Percentiles rank a stretch among this genome's conserved stretches.
These are phyloP conservation scores for Stratiolaelaps scimitus DNA, from an alignment of 1,140 invertebrate species.

Conservation along the genomic window DNA sequence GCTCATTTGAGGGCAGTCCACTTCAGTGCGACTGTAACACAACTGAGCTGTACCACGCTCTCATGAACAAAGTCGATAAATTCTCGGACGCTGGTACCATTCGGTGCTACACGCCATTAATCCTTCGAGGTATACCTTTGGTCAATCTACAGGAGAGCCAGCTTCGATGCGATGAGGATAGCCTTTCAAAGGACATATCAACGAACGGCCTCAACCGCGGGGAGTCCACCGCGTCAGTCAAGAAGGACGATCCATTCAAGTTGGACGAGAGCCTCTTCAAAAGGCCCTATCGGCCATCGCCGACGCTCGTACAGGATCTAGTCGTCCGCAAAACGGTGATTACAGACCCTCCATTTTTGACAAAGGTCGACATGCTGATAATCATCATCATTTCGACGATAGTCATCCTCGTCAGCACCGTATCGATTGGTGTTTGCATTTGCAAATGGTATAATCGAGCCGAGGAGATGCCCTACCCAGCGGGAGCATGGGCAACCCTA, in stretches of 20 bases:
- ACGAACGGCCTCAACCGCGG: not conserved
- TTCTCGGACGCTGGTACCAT: constrained; percentile 47
- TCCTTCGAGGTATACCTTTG: constrained; percentile 29
- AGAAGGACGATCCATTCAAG: not conserved
- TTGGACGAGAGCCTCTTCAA: constrained; percentile 17
- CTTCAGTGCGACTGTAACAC: constrained; percentile 67
- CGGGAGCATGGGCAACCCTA: constrained; percentile 53
- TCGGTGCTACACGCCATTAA: constrained; percentile 58
- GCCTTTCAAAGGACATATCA: not conserved
- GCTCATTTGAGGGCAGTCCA: constrained; percentile 60
- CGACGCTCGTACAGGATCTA: constrained; percentile 8
- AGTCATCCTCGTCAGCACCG: constrained; percentile 8
- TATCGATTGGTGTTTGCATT: constrained; percentile 27
- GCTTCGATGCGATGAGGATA: constrained; percentile 14
- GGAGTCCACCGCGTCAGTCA: not conserved
- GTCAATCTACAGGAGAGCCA: constrained; percentile 19
- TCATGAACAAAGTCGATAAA: constrained; percentile 16
- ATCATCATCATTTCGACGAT: constrained; percentile 29
- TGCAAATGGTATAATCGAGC: constrained; percentile 28
- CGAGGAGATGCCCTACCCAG: constrained; percentile 45
- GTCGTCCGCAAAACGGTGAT: constrained; percentile 21
- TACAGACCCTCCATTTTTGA: constrained; percentile 22
- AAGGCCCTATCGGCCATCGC: constrained; percentile 7
- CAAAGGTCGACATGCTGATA: constrained; percentile 26
- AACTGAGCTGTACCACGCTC: constrained; percentile 14